These are phyloP conservation scores for Tiliacea citrago DNA, from an alignment of 2,888 invertebrate species.

Conservation along the genomic window DNA sequence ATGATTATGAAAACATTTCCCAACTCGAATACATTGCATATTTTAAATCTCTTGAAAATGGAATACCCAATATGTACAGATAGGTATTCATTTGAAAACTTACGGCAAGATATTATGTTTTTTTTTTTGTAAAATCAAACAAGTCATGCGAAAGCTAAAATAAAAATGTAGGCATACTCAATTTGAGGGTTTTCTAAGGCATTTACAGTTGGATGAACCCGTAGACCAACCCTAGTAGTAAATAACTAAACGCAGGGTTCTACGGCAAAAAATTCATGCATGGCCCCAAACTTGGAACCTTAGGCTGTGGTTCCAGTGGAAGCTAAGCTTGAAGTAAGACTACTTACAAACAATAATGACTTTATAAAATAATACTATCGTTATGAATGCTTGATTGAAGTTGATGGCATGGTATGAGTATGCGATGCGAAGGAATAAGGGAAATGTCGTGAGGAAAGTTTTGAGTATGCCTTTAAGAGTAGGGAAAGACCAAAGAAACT, in stretches of 20 bases:
- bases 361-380: background rate
- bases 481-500: too few relatives aligned
- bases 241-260: slow-evolving; percentile 65
- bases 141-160: slow-evolving; percentile 11
- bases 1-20: too few relatives aligned
- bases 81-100: too few relatives aligned
- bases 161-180: slow-evolving; percentile 39
- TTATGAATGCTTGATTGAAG: background rate
- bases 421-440: too few relatives aligned
- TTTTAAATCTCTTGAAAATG: too few relatives aligned
- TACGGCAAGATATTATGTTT: background rate
- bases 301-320: slow-evolving; percentile 39
- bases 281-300: slow-evolving; percentile 67
- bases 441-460: too few relatives aligned
- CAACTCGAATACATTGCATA: too few relatives aligned
- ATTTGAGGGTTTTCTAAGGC: slow-evolving; percentile 49
- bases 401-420: too few relatives aligned
- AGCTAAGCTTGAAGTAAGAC: slow-evolving; percentile 29
- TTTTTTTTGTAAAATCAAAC: slow-evolving; percentile 14
- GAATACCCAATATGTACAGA: too few relatives aligned
- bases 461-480: too few relatives aligned
- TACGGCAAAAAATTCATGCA: slow-evolving; percentile 71
- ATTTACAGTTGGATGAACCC: slow-evolving; percentile 62
- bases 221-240: slow-evolving; percentile 54
- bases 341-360: background rate